Evolutionary conservation across 2,797 vertebrate genomes (phyloP).

Genomic region (Naso thynnoides): DNA sequence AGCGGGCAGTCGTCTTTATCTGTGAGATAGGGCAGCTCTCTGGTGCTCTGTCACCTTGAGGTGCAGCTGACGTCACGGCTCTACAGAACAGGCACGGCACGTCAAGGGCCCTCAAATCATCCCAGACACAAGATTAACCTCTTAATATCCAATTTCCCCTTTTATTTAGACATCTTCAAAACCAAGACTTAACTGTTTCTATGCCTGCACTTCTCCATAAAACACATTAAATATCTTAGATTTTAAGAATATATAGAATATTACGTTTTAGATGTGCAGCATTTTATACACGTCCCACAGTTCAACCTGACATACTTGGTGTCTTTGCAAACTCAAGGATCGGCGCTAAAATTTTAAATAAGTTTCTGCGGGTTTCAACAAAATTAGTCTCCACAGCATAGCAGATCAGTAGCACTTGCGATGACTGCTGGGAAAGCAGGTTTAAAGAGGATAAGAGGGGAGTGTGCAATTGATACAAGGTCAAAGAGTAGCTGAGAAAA

Average conservation of each 20-base stretch:
- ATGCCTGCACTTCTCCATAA: not conserved
- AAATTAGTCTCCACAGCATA: not conserved
- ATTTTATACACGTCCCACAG: not conserved
- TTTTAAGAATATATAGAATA: too few species aligned
- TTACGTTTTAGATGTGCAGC: too few species aligned
- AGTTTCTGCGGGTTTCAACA: not conserved
- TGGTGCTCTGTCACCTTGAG: slow-evolving; percentile 75
- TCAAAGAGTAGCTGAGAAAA: slow-evolving; percentile 40
- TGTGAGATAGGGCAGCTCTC: slow-evolving; percentile 63
- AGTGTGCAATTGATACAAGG: slow-evolving; percentile 36
- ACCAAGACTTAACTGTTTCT: not conserved
- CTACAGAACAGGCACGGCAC: slow-evolving; percentile 40
- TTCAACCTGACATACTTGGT: not conserved
- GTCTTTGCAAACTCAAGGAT: not conserved
- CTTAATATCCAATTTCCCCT: slow-evolving; percentile 7
- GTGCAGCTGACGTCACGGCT: slow-evolving; percentile 74
- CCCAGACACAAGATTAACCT: slow-evolving; percentile 25
- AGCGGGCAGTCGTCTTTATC: slow-evolving; percentile 58
- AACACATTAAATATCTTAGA: not conserved
- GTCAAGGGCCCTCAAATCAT: slow-evolving; percentile 46
- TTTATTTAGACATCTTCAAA: not conserved
- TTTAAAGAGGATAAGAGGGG: slow-evolving; percentile 23
- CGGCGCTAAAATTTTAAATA: not conserved
- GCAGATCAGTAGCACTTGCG: not conserved
- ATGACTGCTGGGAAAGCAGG: not conserved